These are phyloP conservation scores for Eudasyphora cyanicolor DNA, from an alignment of 2,888 invertebrate genomes.

Conservation along the genomic window DNA sequence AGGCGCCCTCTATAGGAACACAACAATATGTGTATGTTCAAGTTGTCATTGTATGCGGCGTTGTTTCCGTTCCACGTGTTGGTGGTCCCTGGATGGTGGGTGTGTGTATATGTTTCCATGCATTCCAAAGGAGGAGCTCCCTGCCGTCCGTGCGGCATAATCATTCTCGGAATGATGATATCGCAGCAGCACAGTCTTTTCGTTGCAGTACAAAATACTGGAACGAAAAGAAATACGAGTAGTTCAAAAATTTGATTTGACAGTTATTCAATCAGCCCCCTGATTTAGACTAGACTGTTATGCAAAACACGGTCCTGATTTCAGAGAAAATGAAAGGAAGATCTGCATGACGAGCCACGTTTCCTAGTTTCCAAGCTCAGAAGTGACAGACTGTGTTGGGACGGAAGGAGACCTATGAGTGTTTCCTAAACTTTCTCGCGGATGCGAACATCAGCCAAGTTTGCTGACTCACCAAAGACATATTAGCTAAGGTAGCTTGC, in stretches of 20 bases:
- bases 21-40: constrained; percentile 53
- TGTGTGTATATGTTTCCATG: not conserved
- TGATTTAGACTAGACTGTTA: too few species aligned
- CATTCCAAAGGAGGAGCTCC: not conserved
- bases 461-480: too few species aligned
- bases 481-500: too few species aligned
- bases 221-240: not conserved
- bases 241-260: not conserved
- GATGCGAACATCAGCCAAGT: too few species aligned
- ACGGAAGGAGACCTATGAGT: too few species aligned
- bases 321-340: too few species aligned
- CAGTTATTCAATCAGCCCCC: not conserved
- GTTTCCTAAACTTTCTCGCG: too few species aligned
- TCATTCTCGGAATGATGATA: not conserved
- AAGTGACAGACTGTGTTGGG: too few species aligned
- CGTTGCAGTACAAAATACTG: not conserved
- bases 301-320: too few species aligned
- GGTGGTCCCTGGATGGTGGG: constrained; percentile 5
- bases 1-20: constrained; percentile 55
- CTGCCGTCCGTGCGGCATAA: not conserved
- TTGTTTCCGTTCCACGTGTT: constrained; percentile 48
- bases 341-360: too few species aligned
- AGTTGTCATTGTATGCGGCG: constrained; percentile 59
- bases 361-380: too few species aligned
- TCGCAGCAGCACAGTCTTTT: not conserved